Base-by-base conservation (phyloP, 2,113 vertebrate species). In the Gymnarchus niloticus region DNA sequence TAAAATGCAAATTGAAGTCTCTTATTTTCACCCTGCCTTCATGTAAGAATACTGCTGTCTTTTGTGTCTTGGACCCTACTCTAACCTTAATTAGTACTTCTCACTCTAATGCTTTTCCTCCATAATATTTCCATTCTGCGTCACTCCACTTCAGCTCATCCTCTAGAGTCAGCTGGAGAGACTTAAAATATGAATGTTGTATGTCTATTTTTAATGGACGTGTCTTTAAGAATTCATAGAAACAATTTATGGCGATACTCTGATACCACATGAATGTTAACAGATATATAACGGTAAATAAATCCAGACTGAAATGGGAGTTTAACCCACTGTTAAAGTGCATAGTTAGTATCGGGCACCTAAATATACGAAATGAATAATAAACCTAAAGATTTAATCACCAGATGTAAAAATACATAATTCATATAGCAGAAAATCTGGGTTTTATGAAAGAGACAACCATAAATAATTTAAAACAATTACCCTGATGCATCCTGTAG, bases 391-490 rank as follows among this genome's bases (percentile, higher is more conserved):
- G 28, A 85, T 85, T 33, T 28, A 77, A 76, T 54, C 69, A 54
- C 21, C 19, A 76, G 51, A 33, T 73, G 12, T 37, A 76, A 41
- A 54, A 76, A 54, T 56, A 52, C 61, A 1, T 33, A n/a, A 52
- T 54, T 37, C 8, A 56, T 19, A 77, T 86, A 86, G 92, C 86
- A 88, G 73, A 91, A 91, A 89, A 92, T 88, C 84, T 86, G 85
- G 88, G 87, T 89, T 93, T 93, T 93, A 94, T 91, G 90, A 93
- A 89, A 87, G 90, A 90, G 90, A 88, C 89, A 91, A 91, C 91
- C 90, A 93, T 93, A 89, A 93, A 92, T 94, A 93, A 94, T 94
- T 94, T 91, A 93, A 91, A 93, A 92, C 90, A 90, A 89, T 91
- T 93, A 92, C 87, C 86, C 88, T 90, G 90, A 90, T 46, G 77